phyloP scores from a whole-genome alignment of 2,113 vertebrate species.

The Pogonocichla stellata region DNA sequence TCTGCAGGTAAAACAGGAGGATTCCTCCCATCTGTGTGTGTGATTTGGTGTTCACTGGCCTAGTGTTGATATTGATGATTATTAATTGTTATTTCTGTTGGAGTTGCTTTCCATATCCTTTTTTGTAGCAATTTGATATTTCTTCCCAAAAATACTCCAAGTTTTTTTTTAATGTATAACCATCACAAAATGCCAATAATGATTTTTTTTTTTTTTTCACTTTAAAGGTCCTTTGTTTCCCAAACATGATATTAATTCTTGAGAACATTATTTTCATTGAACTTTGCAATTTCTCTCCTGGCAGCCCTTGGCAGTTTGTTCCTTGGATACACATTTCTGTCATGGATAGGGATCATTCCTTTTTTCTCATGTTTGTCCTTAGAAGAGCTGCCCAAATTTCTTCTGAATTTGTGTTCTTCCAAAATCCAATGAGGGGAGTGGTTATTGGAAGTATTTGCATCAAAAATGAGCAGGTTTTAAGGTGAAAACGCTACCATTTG shows the following conservation, averaged over 20 bases:
- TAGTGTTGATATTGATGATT: not conserved
- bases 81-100: not conserved
- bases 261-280: not conserved
- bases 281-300: not conserved
- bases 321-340: fast-evolving
- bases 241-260: not conserved
- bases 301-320: not conserved
- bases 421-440: not conserved
- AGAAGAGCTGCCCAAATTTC: not conserved
- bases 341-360: fast-evolving
- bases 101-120: not conserved
- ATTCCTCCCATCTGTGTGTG: not conserved
- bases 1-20: not conserved
- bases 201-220: not conserved
- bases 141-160: not conserved
- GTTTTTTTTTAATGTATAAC: not conserved
- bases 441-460: not conserved
- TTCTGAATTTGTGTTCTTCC: not conserved
- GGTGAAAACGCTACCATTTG: fast-evolving
- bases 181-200: not conserved
- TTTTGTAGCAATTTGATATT: not conserved
- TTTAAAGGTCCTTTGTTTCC: not conserved
- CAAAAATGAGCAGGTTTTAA: not conserved
- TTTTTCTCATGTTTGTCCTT: not conserved
- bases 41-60: not conserved